Percentiles rank a stretch among this genome's conserved stretches.
These are phyloP conservation scores for Pristionchus japonicus DNA, from an alignment of 2,888 invertebrate genomes.

Conservation along the genomic window DNA sequence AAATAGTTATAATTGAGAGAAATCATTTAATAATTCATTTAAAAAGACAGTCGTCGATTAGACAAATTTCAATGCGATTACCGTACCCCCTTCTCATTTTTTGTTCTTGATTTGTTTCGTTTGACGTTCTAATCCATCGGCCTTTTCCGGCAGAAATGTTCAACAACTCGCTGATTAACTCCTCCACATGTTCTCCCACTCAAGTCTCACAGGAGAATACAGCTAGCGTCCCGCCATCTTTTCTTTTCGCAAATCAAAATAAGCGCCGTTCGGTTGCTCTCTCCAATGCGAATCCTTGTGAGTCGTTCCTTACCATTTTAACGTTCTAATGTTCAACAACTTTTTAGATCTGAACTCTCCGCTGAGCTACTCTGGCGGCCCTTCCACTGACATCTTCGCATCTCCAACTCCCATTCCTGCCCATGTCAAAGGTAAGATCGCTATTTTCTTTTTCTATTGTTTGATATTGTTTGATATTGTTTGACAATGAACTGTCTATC, in stretches of 20 bases:
- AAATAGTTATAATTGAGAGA: background rate
- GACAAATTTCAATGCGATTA: background rate
- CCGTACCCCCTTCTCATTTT: background rate
- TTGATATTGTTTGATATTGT: background rate
- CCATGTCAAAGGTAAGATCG: conserved; percentile 54
- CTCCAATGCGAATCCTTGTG: conserved; percentile 43
- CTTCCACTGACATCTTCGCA: conserved; percentile 63
- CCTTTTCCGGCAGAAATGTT: conserved; percentile 17
- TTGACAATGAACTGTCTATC: background rate
- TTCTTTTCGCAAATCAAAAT: conserved; percentile 39
- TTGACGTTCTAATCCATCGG: background rate
- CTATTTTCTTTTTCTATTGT: no score
- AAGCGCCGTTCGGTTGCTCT: conserved; percentile 46
- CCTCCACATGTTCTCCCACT: conserved; percentile 4
- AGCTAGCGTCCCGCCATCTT: conserved; percentile 14
- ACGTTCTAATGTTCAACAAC: background rate
- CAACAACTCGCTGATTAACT: conserved; percentile 46
- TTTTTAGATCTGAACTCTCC: conserved; percentile 39
- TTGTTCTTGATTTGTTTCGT: background rate
- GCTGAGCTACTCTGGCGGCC: conserved; percentile 44
- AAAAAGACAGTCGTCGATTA: background rate
- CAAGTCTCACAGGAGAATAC: background rate
- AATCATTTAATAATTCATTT: background rate
- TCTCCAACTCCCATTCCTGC: conserved; percentile 53
- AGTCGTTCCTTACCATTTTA: background rate